These are phyloP conservation scores for Marmota monax DNA, from an alignment of 2,113 vertebrate genomes.

Conservation along the genomic window DNA sequence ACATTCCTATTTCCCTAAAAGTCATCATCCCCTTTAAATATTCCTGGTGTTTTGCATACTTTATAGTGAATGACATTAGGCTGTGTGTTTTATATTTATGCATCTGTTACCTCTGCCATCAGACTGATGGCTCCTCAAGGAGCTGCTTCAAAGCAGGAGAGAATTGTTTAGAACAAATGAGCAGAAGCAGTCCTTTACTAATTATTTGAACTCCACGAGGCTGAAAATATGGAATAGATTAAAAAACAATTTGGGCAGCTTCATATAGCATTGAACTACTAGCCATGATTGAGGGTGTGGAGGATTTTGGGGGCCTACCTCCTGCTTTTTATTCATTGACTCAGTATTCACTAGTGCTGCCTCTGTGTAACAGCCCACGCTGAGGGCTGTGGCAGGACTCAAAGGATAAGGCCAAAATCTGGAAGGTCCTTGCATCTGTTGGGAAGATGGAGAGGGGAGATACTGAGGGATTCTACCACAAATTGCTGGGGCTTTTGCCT, in stretches of 20 bases:
- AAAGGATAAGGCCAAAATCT: neutral
- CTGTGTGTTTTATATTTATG: constrained; percentile 45
- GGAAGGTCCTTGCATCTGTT: neutral
- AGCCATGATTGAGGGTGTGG: neutral
- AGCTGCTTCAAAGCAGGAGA: constrained; percentile 1
- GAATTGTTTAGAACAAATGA: neutral
- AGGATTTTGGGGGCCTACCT: neutral
- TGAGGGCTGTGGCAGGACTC: neutral
- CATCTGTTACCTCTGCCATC: neutral
- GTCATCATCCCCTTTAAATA: neutral
- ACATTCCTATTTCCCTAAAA: neutral
- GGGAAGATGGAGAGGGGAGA: neutral
- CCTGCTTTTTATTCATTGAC: neutral
- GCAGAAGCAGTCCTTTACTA: neutral
- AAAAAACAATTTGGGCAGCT: neutral
- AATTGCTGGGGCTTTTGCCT: neutral
- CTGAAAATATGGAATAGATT: neutral
- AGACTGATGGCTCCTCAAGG: neutral
- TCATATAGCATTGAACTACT: neutral
- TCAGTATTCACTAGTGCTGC: neutral
- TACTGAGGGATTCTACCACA: accelerated
- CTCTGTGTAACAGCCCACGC: neutral
- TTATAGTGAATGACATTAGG: neutral
- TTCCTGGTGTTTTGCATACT: neutral
- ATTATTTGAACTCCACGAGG: neutral